Base-by-base conservation (phyloP, 2,113 vertebrate genomes). In the Butorides virescens region DNA sequence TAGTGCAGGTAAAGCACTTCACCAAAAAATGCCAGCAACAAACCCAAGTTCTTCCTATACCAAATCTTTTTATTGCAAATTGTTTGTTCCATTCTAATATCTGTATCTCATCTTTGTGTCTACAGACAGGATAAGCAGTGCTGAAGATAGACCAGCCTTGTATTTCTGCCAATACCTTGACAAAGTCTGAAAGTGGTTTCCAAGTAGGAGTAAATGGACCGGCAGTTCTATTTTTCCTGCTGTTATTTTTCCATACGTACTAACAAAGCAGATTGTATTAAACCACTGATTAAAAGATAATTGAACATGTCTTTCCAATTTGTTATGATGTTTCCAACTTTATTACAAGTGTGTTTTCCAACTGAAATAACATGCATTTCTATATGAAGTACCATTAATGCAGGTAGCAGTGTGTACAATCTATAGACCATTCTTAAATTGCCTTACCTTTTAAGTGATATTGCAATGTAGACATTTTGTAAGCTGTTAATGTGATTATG, bases 301-400 rank as follows among this genome's bases (percentile, higher is more conserved):
- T 62, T 94, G 70, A 82, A 63, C 76, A 20, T 11, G 34, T 81
- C 63, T 96, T 93, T 94, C 90, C 46, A 92, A 56, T 88, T 88
- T 93, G 49, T 91, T 94, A 49, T 67, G 47, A 81, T 85, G 92
- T 86, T 94, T 95, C 88, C 72, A 49, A 93, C 39, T 96, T 89
- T 86, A 88, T 94, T 88, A 73, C 27, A 73, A 95, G 17, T 52
- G 25, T 72, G 23, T 67, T 96, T 95, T 88, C 44, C 75, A 81
- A 79, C 42, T 86, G 92, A 97, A 96, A 84, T 77, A 94, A 39
- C 25, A 56, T 95, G 17, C n/a, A 95, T 97, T 97, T 96, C 79
- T 94, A 86, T 97, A 96, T 95, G 92, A 96, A 97, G 53, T 89
- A 84, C 75, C 83, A 96, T 96, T 97, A 97, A 87, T 82, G 90